Evolutionary conservation across 1,140 invertebrate genomes (phyloP).

Genomic region (Procambarus clarkii): DNA sequence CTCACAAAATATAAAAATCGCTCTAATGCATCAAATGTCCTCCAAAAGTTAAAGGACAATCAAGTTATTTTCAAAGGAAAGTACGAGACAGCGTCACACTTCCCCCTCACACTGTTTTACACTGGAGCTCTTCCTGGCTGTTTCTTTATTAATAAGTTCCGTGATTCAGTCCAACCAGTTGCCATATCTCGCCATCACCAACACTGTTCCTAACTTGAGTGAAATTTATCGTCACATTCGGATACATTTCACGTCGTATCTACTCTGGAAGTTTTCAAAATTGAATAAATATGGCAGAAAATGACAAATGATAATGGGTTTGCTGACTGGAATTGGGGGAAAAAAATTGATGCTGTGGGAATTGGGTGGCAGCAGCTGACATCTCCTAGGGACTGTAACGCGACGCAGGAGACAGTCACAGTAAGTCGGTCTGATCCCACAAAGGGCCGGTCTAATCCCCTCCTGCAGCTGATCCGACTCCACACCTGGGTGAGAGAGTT

Average conservation of each 20-base stretch:
- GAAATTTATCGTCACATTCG: background rate
- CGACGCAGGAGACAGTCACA: background rate
- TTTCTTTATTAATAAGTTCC: too few relatives aligned
- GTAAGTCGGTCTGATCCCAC: constrained; percentile 5
- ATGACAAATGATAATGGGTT: background rate
- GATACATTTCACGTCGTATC: background rate
- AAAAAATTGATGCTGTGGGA: background rate
- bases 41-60: too few relatives aligned
- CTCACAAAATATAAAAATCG: too few relatives aligned
- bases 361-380: background rate
- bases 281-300: background rate
- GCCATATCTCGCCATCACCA: too few relatives aligned
- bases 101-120: too few relatives aligned
- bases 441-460: background rate
- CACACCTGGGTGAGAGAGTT: background rate
- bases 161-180: too few relatives aligned
- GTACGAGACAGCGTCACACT: too few relatives aligned
- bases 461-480: constrained; percentile 2
- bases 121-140: too few relatives aligned
- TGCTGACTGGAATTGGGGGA: background rate
- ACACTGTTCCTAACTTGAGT: too few relatives aligned
- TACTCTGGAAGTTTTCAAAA: background rate
- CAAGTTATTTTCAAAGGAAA: too few relatives aligned
- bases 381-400: background rate
- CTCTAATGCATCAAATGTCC: too few relatives aligned